Percentiles rank a stretch among this genome's conserved stretches.
Conservation (phyloP, 2,113 vertebrate genomes). For the Gopherus flavomarginatus region DNA sequence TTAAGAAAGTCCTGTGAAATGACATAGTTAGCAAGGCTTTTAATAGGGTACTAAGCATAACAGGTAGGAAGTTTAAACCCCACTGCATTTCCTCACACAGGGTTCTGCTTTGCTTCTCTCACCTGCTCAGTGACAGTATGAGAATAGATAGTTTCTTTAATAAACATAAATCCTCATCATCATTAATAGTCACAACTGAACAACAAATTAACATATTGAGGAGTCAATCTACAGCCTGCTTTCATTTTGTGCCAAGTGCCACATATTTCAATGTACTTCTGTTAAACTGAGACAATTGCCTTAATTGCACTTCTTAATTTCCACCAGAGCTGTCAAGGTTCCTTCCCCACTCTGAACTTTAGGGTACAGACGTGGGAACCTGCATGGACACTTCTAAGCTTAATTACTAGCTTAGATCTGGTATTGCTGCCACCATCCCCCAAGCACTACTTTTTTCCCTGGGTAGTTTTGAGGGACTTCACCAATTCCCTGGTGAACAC, state of each 20-base stretch:
- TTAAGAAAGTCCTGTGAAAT: not conserved
- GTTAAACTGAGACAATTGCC: not conserved
- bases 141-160: not conserved
- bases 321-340: not conserved
- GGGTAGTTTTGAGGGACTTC: no score
- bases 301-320: slow-evolving; percentile 9
- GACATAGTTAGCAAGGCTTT: not conserved
- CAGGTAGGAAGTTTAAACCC: not conserved
- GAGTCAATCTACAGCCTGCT: not conserved
- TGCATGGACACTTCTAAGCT: no score
- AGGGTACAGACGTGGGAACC: no score
- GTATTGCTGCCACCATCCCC: no score
- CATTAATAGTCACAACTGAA: not conserved
- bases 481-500: no score
- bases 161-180: not conserved
- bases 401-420: no score
- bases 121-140: not conserved
- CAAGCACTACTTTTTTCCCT: no score
- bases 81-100: no score
- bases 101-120: not conserved
- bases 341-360: no score
- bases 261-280: not conserved
- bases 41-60: not conserved
- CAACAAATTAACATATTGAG: not conserved
- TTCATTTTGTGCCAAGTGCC: not conserved